Conservation (phyloP, 2,888 invertebrate species). For the Xestoiulus laeticollis region DNA sequence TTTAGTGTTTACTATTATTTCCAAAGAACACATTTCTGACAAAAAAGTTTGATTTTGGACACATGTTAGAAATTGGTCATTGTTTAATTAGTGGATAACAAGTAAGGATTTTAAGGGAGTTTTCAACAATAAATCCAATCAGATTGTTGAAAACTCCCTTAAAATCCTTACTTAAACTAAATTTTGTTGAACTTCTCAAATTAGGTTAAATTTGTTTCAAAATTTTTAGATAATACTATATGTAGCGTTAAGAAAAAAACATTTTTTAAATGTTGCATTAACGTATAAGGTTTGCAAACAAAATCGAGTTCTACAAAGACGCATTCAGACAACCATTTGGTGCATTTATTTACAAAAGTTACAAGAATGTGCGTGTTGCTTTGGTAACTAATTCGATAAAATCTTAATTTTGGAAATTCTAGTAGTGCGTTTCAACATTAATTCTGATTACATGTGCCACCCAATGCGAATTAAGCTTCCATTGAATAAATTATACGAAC, state of each 20-base stretch:
- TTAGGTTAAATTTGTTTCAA: not conserved
- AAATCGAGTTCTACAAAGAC: not conserved
- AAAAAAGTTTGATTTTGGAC: not conserved
- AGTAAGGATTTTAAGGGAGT: not conserved
- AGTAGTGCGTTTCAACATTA: constrained; percentile 14
- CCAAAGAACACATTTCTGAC: not conserved
- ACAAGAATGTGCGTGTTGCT: not conserved
- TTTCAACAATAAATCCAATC: not conserved
- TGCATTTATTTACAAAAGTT: not conserved
- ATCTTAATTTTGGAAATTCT: constrained; percentile 1
- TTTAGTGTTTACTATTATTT: not conserved
- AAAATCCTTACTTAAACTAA: not conserved
- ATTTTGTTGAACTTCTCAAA: not conserved
- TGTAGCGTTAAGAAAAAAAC: no score
- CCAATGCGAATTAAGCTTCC: not conserved
- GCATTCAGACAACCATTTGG: not conserved
- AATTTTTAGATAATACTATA: no score
- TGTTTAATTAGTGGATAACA: not conserved
- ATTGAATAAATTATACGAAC: constrained; percentile 1
- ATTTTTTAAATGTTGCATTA: no score
- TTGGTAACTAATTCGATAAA: constrained; percentile 13
- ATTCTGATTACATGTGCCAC: not conserved
- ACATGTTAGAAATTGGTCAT: not conserved
- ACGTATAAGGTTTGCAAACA: not conserved
- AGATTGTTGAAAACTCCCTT: not conserved